A percentile compares a stretch with the other conserved stretches of the same genome.
Conservation (phyloP, 92 coral and sea anemone species). For the Zoanthus sociatus region DNA sequence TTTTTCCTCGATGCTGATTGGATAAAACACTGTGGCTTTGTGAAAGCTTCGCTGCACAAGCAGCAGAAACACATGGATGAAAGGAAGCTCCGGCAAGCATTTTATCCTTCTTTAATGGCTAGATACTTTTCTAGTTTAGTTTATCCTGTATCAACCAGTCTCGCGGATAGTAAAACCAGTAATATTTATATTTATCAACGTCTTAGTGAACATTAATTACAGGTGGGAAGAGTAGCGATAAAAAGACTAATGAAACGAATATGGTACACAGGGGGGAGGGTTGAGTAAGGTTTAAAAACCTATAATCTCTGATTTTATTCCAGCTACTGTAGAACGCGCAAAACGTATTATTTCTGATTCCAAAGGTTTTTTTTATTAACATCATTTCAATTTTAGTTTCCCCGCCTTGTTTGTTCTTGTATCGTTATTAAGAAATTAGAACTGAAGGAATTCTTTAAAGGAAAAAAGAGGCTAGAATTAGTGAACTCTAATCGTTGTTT, state of each 20-base stretch:
- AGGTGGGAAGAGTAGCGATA: not conserved
- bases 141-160: constrained; percentile 21
- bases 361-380: not conserved
- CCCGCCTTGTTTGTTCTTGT: not conserved
- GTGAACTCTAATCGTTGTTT: too few species aligned
- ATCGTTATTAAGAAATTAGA: too few species aligned
- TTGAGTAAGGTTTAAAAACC: not conserved
- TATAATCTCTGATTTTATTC: not conserved
- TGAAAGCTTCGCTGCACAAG: not conserved
- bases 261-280: too few species aligned
- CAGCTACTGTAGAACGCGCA: not conserved
- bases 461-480: too few species aligned
- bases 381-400: not conserved
- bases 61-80: not conserved
- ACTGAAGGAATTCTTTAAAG: too few species aligned
- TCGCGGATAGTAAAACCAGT: constrained; percentile 4
- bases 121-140: constrained; percentile 4
- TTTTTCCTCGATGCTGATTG: not conserved
- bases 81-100: not conserved
- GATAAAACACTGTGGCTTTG: not conserved
- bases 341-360: not conserved
- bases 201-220: not conserved
- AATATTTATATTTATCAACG: not conserved
- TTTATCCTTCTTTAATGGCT: not conserved
- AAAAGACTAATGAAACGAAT: too few species aligned